A percentile compares a stretch with the other conserved stretches of the same genome.
Evolutionary conservation across 2,113 vertebrate species (phyloP).

Genomic region (Tichodroma muraria): DNA sequence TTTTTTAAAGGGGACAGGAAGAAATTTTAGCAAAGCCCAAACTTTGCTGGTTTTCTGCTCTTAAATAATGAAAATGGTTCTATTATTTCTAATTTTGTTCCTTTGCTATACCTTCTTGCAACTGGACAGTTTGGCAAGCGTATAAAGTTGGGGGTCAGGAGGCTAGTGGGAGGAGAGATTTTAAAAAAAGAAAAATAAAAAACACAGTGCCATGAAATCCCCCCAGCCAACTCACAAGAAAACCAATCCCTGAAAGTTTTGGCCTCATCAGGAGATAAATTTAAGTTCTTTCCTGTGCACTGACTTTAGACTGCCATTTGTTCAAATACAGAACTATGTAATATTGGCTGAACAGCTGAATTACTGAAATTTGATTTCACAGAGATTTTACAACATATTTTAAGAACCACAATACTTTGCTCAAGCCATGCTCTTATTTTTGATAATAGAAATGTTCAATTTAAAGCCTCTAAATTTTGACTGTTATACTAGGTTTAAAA

Average conservation of each 20-base stretch:
- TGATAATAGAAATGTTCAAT: neutral
- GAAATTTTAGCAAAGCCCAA: neutral
- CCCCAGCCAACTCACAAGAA: neutral
- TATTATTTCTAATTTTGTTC: neutral
- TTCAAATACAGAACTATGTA: neutral
- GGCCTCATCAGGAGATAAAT: neutral
- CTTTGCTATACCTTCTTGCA: neutral
- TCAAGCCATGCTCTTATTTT: neutral
- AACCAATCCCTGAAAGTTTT: neutral
- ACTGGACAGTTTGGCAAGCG: neutral
- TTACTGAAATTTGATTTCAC: neutral
- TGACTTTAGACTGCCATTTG: neutral
- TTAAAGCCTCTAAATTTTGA: neutral
- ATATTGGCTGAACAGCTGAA: neutral
- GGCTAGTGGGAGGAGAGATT: too few species aligned
- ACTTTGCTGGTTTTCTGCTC: neutral
- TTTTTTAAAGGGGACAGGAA: neutral
- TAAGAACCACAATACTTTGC: neutral
- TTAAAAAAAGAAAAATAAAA: neutral
- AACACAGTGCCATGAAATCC: neutral
- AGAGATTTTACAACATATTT: neutral
- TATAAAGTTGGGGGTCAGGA: neutral
- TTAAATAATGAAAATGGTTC: neutral
- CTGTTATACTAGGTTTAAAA: neutral
- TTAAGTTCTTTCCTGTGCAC: neutral